These are phyloP conservation scores for Tipula lateralis DNA, from an alignment of 2,888 invertebrate species.

Conservation along the genomic window DNA sequence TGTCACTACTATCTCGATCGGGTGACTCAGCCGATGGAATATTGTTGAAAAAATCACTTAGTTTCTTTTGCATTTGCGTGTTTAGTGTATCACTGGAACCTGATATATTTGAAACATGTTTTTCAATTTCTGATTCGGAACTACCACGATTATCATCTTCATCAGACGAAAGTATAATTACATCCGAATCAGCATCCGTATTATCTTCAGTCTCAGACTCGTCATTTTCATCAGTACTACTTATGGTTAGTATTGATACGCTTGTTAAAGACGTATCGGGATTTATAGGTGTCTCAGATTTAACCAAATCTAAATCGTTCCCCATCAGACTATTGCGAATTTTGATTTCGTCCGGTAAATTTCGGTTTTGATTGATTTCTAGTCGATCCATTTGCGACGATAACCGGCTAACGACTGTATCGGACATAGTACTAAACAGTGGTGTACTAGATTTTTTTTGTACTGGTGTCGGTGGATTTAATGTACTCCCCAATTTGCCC, in stretches of 20 bases:
- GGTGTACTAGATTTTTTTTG: neutral
- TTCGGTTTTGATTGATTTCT: neutral
- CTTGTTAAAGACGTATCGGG: neutral
- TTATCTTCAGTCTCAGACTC: constrained; percentile 28
- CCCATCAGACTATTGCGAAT: neutral
- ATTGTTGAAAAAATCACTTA: constrained; percentile 26
- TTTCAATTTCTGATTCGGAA: neutral
- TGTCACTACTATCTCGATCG: neutral
- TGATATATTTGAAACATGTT: neutral
- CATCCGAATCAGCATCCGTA: neutral
- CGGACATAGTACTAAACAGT: neutral
- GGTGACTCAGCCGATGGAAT: neutral
- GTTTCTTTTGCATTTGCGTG: neutral
- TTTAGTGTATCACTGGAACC: neutral
- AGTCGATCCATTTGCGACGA: constrained; percentile 11
- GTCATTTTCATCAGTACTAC: constrained; percentile 29
- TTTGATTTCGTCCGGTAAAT: neutral
- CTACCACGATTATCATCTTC: neutral
- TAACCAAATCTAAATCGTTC: neutral
- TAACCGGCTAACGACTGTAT: neutral
- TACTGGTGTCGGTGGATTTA: neutral
- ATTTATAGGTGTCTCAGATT: neutral
- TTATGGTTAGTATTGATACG: neutral
- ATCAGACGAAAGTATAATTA: neutral
- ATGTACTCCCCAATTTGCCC: neutral